phyloP scores from a whole-genome alignment of 2,797 vertebrate genomes.

The Cynopterus sphinx region DNA sequence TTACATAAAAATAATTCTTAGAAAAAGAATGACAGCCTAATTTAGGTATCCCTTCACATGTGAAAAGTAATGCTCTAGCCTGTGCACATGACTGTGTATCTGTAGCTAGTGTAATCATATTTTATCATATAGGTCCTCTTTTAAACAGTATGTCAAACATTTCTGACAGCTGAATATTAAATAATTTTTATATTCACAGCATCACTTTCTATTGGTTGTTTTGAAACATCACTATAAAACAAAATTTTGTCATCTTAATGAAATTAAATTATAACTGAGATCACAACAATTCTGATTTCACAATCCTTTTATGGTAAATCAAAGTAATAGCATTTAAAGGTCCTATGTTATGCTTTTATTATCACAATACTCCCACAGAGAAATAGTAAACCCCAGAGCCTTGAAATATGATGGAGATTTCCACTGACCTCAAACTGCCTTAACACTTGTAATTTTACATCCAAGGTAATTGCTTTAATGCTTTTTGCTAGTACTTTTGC shows the following conservation, averaged over 20 bases:
- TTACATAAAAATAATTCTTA: neutral
- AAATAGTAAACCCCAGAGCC: neutral
- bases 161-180: neutral
- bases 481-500: neutral
- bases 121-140: neutral
- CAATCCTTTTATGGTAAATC: slow-evolving; percentile 1
- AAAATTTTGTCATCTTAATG: slow-evolving; percentile 44
- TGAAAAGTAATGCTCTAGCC: neutral
- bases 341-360: neutral
- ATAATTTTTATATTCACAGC: neutral
- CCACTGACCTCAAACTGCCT: slow-evolving; percentile 25
- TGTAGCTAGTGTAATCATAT: neutral
- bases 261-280: slow-evolving; percentile 45
- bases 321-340: slow-evolving; percentile 37
- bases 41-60: neutral
- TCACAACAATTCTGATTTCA: slow-evolving; percentile 21
- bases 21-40: neutral
- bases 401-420: slow-evolving; percentile 13
- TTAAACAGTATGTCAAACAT: neutral
- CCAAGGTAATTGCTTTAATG: slow-evolving; percentile 15
- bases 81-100: neutral
- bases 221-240: neutral
- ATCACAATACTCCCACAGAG: neutral
- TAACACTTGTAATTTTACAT: slow-evolving; percentile 15
- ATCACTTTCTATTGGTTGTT: neutral